These are phyloP conservation scores for Eugnorisma glareosa DNA, from an alignment of 2,888 invertebrate genomes.

Conservation along the genomic window DNA sequence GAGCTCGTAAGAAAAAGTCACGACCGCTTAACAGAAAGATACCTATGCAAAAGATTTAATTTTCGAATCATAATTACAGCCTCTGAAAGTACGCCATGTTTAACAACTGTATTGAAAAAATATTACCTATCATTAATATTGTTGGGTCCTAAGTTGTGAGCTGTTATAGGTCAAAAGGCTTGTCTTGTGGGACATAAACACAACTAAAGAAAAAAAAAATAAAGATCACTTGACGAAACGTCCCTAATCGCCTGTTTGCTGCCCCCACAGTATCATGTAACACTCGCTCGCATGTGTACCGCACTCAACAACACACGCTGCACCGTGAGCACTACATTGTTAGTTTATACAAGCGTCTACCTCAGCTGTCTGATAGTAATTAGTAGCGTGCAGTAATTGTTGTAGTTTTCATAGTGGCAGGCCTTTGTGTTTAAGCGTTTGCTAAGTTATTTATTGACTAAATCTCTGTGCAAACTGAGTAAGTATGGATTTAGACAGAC, in stretches of 20 bases:
- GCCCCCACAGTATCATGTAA: slow-evolving; percentile 38
- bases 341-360: slow-evolving; percentile 25
- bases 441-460: background rate
- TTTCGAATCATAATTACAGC: no score
- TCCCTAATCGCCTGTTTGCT: slow-evolving; percentile 11
- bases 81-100: no score
- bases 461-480: background rate
- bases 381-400: slow-evolving; percentile 35
- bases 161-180: no score
- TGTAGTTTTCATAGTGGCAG: slow-evolving; percentile 23
- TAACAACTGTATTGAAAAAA: no score
- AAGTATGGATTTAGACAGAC: background rate
- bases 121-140: no score
- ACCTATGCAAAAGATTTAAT: no score
- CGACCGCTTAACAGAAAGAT: no score
- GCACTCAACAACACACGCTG: slow-evolving; percentile 43
- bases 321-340: slow-evolving; percentile 15
- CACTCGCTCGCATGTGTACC: slow-evolving; percentile 50
- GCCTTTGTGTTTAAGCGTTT: slow-evolving; percentile 4
- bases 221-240: no score
- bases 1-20: no score
- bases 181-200: no score
- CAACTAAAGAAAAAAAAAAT: background rate
- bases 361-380: slow-evolving; percentile 44
- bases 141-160: no score